Evolutionary conservation across 2,797 vertebrate genomes (phyloP).

Genomic region (Malacoctenus gilli): DNA sequence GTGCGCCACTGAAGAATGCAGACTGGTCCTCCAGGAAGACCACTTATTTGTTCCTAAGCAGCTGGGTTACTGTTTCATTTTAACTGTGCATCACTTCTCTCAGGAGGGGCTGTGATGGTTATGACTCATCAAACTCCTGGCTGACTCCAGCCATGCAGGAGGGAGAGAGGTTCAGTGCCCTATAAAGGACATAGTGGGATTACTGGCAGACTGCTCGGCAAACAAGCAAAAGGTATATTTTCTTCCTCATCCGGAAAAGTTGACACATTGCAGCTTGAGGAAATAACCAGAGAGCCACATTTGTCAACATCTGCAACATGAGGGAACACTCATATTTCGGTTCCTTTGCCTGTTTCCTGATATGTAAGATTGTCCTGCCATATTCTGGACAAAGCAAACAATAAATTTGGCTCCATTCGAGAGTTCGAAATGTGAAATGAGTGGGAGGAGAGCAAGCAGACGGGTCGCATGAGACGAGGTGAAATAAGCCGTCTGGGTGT

Average conservation of each 20-base stretch:
- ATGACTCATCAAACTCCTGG: no score
- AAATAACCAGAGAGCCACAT: conserved; percentile 26
- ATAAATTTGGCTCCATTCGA: conserved; percentile 5
- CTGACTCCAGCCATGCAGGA: conserved; percentile 6
- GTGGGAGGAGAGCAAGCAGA: neutral
- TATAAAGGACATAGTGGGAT: conserved; percentile 18
- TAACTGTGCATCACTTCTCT: no score
- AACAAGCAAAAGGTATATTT: conserved; percentile 32
- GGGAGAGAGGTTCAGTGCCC: conserved; percentile 8
- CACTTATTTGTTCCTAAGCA: no score
- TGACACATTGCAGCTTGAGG: conserved; percentile 15
- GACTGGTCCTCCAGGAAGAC: no score
- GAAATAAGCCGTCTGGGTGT: conserved; percentile 29
- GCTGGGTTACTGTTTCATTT: no score
- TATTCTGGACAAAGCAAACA: conserved; percentile 49
- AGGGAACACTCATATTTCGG: no score
- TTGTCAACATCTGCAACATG: no score
- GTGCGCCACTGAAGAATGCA: no score
- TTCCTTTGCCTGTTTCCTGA: no score
- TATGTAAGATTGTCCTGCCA: conserved; percentile 23
- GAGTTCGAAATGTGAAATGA: no score
- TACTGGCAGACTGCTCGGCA: conserved; percentile 38
- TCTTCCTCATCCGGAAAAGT: neutral
- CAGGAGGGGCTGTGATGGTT: no score
- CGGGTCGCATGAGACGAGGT: conserved; percentile 13